These are phyloP conservation scores for Ypsolopha sequella DNA, from an alignment of 2,888 invertebrate species.

Conservation along the genomic window DNA sequence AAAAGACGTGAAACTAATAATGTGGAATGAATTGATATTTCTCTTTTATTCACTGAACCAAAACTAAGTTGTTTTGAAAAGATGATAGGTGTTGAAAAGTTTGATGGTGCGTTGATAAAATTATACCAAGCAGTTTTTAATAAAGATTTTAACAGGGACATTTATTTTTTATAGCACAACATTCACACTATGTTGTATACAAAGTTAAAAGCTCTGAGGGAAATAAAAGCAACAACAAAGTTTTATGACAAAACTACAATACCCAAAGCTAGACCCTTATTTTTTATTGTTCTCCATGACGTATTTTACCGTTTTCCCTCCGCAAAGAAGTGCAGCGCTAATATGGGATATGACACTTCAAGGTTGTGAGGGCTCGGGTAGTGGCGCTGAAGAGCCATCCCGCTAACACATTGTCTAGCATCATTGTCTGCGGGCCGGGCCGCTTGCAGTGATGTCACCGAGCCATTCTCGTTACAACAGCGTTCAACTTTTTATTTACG, in stretches of 20 bases:
- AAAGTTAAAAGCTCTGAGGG: background rate
- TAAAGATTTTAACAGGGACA: no score
- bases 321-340: constrained; percentile 23
- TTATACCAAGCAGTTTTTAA: no score
- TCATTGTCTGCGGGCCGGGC: constrained; percentile 53
- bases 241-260: constrained; percentile 4
- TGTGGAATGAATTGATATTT: constrained; percentile 31
- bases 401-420: constrained; percentile 62
- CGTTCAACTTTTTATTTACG: constrained; percentile 69
- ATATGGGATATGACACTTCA: constrained; percentile 15
- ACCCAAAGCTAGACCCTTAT: background rate
- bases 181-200: no score
- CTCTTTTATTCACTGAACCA: constrained; percentile 19
- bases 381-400: constrained; percentile 46
- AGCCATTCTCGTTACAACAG: constrained; percentile 44
- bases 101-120: no score
- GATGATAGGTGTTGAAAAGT: no score
- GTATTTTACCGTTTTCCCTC: background rate
- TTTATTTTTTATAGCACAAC: no score
- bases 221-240: constrained; percentile 2
- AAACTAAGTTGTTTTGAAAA: constrained; percentile 7
- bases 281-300: background rate
- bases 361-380: constrained; percentile 40
- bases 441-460: no score
- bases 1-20: constrained; percentile 30